Evolutionary conservation across 2,888 invertebrate genomes (phyloP), one percentile per base, ranked within the genome.

Genomic region (Bunonema sp.): DNA sequence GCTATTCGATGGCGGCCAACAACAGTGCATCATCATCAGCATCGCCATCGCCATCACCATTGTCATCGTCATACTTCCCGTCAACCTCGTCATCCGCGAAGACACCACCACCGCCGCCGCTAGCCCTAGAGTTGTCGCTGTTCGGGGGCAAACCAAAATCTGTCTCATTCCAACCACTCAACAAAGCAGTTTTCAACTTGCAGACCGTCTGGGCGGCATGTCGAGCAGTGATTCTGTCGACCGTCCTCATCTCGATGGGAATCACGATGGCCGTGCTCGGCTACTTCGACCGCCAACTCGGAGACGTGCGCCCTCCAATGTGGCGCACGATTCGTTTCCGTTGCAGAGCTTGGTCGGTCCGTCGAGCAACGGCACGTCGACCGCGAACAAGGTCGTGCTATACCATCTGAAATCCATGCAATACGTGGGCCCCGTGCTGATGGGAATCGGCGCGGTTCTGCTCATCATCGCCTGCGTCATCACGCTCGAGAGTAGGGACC

Each of bases 401-500:
- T 34, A 23, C 33, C n/a, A 29, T 26, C 23, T 12, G 7, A 26
- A 28, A 39, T 34, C 23, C 2, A 39, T 54, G 26, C 44, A 66
- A 1, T 91, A 89, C 70, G 82, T 86, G n/a, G 91, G 91, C 0
- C 91, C 91, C 2, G 84, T 89, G 50, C 81, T 91, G 39, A 91
- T 91, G 89, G 91, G 91, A 23, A 81, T 88, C 46, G 89, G 91
- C 71, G 86, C 85, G 79, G 91, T 91, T 70, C 84, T 88, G 54
- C 84, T 91, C 30, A 89, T 91, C 19, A 86, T 89, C 23, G 87
- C 89, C 0, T 89, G 89, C 68, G 91, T 93, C 39, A 86, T 91
- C 82, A 91, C 89, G n/a, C 87, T 91, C 68, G 91, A 91, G 69
- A 86, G 87, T 0, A 78, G 89, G 2, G 91, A 91, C 71, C 84